Base-by-base conservation (phyloP, 2,797 vertebrate species). In the Pygocentrus nattereri region DNA sequence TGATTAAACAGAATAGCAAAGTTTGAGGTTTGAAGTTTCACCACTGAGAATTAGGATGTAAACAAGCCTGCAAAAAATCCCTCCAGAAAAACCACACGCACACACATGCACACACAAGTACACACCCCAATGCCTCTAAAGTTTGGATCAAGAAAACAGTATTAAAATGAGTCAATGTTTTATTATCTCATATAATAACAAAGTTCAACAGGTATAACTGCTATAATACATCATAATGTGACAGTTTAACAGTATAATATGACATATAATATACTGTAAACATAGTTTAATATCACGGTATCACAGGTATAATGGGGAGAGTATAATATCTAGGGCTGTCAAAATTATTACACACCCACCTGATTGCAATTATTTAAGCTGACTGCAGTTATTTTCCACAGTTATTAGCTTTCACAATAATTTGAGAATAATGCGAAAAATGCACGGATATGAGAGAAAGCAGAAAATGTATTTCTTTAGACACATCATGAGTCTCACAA, bases 1-100 rank as follows among this genome's bases (percentile, higher is more conserved):
- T 94, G 93, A 95, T 95, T 93, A 95, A 96, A 95, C 94, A 93
- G 94, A 95, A 95, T 95, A 94, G 91, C 91, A 93, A 93, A 95
- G 92, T 92, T 71, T 90, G 89, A 94, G 90, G 93, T 94, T 93
- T 94, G 93, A 94, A 93, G 93, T 93, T 90, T 90, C 89, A 93
- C 93, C 93, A 93, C 93, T 85, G 88, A 94, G 94, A 93, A 93
- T 94, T 95, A 93, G 88, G 93, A 94, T 93, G 94, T 95, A 95
- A 95, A 95, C 94, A 95, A 86, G 89, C 88, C 91, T 90, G 86
- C 89, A 88, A 91, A 94, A n/a, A 93, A 79, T 85, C 74, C 81
- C 74, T 77, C 49, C 72, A 76, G 80, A 81, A 76, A 76, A 70
- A 67, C 41, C 79, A 59, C 58, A 76, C 34, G 70, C 65, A 59